Percentiles rank a stretch among this genome's conserved stretches.
Evolutionary conservation across 2,797 vertebrate genomes (phyloP).

Genomic region (Oceanodroma leucorhoa): DNA sequence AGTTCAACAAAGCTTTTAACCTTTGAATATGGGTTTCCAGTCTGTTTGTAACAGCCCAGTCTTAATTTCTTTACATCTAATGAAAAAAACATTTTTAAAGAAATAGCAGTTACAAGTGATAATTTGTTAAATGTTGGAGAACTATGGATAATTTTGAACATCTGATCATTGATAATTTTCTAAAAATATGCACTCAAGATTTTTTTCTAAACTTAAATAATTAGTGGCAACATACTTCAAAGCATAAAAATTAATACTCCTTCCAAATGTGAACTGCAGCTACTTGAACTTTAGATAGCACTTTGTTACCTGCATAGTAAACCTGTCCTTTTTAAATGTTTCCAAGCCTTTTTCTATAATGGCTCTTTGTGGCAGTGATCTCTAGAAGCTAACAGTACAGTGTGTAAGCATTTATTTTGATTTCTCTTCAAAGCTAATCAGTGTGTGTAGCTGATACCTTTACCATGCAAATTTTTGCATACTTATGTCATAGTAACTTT

Average conservation of each 20-base stretch:
- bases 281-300: background rate
- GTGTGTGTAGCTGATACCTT: background rate
- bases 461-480: background rate
- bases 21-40: background rate
- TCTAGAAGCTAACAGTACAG: background rate
- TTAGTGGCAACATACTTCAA: background rate
- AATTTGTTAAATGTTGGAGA: background rate
- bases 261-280: background rate
- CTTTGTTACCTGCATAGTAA: background rate
- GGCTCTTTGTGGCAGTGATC: background rate
- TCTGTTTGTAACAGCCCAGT: background rate
- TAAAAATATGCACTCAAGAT: background rate
- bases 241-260: background rate
- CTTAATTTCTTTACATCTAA: background rate
- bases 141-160: background rate
- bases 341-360: background rate
- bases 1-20: background rate
- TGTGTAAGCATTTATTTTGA: background rate
- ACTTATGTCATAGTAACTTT: background rate
- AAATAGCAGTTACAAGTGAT: background rate
- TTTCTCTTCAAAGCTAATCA: background rate
- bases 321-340: background rate
- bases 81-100: background rate
- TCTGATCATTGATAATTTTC: background rate
- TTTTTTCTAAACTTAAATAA: background rate